phyloP scores from a whole-genome alignment of 2,113 vertebrate species.

The Ammodytes marinus region DNA sequence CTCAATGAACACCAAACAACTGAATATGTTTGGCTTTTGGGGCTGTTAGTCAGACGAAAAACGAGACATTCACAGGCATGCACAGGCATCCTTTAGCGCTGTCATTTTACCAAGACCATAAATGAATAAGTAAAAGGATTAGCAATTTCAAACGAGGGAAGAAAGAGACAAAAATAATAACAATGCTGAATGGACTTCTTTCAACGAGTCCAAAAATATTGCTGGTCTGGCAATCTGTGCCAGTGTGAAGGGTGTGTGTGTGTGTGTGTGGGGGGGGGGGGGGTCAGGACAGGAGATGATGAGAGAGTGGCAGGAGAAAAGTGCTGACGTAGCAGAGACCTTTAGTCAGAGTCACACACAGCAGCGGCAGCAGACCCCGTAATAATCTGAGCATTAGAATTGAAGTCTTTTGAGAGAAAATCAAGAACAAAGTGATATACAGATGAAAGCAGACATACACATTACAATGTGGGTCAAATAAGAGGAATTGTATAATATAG shows the following conservation, averaged over 20 bases:
- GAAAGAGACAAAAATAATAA: not conserved
- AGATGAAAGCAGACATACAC: no score
- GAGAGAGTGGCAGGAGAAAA: constrained; percentile 11
- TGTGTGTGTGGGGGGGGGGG: not conserved
- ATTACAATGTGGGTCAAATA: not conserved
- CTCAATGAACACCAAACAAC: no score
- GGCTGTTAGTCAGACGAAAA: not conserved
- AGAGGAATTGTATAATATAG: not conserved
- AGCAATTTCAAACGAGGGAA: not conserved
- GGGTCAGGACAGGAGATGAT: constrained; percentile 21
- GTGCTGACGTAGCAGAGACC: constrained; percentile 43
- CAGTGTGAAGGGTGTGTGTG: not conserved
- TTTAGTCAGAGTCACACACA: constrained; percentile 31
- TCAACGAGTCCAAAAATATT: not conserved
- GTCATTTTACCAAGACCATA: no score
- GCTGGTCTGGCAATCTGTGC: not conserved
- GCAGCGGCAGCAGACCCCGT: not conserved
- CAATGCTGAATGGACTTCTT: no score
- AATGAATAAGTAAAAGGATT: no score
- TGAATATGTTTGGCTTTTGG: not conserved
- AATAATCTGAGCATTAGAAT: no score
- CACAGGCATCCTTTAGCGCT: no score
- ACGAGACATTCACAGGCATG: no score
- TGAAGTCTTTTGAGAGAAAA: not conserved
- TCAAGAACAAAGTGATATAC: not conserved